Conservation (phyloP, 1,140 invertebrate species). For the Lepidurus arcticus region DNA sequence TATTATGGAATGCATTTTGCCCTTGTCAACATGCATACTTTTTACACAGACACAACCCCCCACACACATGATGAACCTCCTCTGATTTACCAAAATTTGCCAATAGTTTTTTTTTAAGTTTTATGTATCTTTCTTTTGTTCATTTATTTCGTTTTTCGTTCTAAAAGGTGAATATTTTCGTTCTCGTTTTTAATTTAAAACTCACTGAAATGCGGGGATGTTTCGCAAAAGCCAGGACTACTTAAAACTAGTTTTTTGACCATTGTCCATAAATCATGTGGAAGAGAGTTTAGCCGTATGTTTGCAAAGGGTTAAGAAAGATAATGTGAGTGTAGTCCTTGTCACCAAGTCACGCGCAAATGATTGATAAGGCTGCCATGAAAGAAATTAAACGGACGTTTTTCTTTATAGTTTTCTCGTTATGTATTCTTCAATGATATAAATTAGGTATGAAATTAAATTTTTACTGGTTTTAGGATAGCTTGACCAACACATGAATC, state of each 20-base stretch:
- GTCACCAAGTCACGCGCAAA: slow-evolving; percentile 16
- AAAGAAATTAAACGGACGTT: not conserved
- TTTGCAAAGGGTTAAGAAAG: not conserved
- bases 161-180: not conserved
- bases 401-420: not conserved
- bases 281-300: not conserved
- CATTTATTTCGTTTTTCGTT: not conserved
- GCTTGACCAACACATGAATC: too few species aligned
- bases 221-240: not conserved
- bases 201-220: not conserved
- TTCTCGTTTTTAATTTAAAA: not conserved
- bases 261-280: not conserved
- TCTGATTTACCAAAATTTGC: not conserved
- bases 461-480: too few species aligned
- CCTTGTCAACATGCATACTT: not conserved
- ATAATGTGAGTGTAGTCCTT: not conserved
- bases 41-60: not conserved
- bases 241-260: slow-evolving; percentile 16
- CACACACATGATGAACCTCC: not conserved
- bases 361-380: slow-evolving; percentile 21
- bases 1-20: slow-evolving; percentile 16
- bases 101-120: not conserved
- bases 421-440: not conserved
- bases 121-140: not conserved
- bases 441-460: too few species aligned